Percentiles rank a stretch among this genome's conserved stretches.
phyloP scores from a whole-genome alignment of 2,797 vertebrate species.

The Nyctibius grandis region DNA sequence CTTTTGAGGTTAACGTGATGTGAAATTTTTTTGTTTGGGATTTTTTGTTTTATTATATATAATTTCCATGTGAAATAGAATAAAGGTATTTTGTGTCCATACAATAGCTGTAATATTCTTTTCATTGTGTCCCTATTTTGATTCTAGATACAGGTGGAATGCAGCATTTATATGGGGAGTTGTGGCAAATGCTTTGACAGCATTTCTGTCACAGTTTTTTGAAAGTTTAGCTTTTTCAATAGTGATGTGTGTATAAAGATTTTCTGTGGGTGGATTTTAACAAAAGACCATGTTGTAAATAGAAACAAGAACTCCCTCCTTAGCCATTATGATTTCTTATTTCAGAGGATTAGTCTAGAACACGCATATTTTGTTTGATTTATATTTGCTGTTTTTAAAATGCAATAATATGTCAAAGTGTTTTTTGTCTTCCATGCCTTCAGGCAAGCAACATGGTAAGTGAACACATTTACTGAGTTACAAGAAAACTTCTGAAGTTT shows the following conservation, averaged over 20 bases:
- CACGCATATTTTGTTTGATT: background rate
- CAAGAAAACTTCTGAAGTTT: constrained; percentile 34
- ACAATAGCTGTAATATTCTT: background rate
- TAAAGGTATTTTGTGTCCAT: background rate
- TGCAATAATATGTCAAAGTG: constrained; percentile 62
- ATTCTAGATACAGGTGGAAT: background rate
- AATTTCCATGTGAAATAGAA: background rate
- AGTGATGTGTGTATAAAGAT: background rate
- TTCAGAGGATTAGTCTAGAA: background rate
- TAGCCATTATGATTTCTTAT: background rate
- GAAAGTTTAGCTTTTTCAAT: background rate
- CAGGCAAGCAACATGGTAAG: constrained; percentile 99
- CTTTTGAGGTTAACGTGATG: background rate
- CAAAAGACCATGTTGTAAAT: background rate
- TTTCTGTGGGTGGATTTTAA: background rate
- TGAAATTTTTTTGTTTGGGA: background rate
- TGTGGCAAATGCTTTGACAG: background rate
- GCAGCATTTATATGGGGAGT: background rate
- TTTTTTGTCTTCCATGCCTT: constrained; percentile 85
- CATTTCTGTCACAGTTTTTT: background rate
- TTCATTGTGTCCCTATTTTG: background rate
- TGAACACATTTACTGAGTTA: constrained; percentile 69
- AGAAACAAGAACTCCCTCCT: background rate
- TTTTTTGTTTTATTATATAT: background rate
- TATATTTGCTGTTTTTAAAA: constrained; percentile 41